Base-by-base conservation (phyloP, 1,140 invertebrate species). In the Neuroterus valhalla region DNA sequence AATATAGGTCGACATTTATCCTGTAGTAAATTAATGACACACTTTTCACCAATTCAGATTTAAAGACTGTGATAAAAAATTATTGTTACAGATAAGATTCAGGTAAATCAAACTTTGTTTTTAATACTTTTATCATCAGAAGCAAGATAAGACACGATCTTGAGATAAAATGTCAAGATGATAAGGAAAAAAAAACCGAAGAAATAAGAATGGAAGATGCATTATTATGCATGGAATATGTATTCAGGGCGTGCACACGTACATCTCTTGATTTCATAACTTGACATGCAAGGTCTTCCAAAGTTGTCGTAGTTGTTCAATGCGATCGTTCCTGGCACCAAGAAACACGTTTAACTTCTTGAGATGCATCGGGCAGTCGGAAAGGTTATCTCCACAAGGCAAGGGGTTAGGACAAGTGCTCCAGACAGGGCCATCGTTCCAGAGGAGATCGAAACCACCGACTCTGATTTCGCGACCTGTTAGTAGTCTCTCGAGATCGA, bases 401-500 rank as follows among this genome's bases (percentile, higher is more conserved):
- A 38, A 31, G 15, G 55, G 55, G 31, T 62, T 62, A 62, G 55
- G 55, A 38, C 55, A 71, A 68, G n/a, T 74, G 45, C 50, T 84
- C 81, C 81, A 85, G 1, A 93, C 91, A 10, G 91, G 91, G 3
- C 91, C 92, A 81, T 92, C 91, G 81, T 92, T 86, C 92, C 92
- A 93, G 8, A 93, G 84, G 14, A 93, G 81, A 85, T 93, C 93
- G 85, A 91, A 93, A 1, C 92, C 92, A 42, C 93, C 93, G 26
- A 93, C 87, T 68, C 92, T 82, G 66, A 88, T 91, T 79, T 93
- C 92, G 46, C 87, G 88, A 11, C 91, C 91, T 3, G 87, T 90
- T 45, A 93, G 78, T 71, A 79, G 77, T 55, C 82, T 75, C 74
- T 91, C 91, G 10, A 91, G 74, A 76, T 91, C 90, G 23, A 91